Evolutionary conservation across 2,888 invertebrate species (phyloP).

Genomic region (Copidosoma aretas): DNA sequence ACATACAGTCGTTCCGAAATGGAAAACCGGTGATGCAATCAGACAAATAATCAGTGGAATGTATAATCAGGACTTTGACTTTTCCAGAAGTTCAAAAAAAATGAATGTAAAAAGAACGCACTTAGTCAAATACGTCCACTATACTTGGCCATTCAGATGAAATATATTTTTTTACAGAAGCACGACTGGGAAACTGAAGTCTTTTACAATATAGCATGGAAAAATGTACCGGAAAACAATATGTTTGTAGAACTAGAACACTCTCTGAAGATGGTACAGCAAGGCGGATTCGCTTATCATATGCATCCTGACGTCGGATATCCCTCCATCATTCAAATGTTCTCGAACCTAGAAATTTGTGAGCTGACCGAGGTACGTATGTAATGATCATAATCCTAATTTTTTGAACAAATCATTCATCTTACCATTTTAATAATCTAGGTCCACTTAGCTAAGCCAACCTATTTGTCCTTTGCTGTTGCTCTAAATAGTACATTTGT

Average conservation of each 20-base stretch:
- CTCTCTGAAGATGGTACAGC: slow-evolving; percentile 48
- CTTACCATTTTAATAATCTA: not conserved
- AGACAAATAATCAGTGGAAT: not conserved
- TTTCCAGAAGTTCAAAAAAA: slow-evolving; percentile 1
- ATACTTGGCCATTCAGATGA: slow-evolving; percentile 9
- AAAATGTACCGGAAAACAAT: slow-evolving; percentile 45
- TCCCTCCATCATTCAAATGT: slow-evolving; percentile 50
- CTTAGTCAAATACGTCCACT: not conserved
- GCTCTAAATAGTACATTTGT: slow-evolving; percentile 50
- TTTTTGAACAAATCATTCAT: no score
- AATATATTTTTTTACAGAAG: slow-evolving; percentile 38
- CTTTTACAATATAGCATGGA: slow-evolving; percentile 44
- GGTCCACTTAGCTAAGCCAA: slow-evolving; percentile 36
- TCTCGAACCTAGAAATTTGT: slow-evolving; percentile 52
- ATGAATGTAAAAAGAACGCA: slow-evolving; percentile 7
- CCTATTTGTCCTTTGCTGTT: slow-evolving; percentile 35
- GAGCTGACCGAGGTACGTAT: slow-evolving; percentile 54
- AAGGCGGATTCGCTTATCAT: slow-evolving; percentile 54
- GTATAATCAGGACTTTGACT: slow-evolving; percentile 7
- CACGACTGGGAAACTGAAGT: slow-evolving; percentile 49
- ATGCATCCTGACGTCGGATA: slow-evolving; percentile 53
- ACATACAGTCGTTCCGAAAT: not conserved
- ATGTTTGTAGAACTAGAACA: slow-evolving; percentile 48
- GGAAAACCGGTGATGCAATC: slow-evolving; percentile 5
- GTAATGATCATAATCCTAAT: no score